Base-by-base conservation (phyloP, 2,888 invertebrate species). In the Latheticus oryzae region DNA sequence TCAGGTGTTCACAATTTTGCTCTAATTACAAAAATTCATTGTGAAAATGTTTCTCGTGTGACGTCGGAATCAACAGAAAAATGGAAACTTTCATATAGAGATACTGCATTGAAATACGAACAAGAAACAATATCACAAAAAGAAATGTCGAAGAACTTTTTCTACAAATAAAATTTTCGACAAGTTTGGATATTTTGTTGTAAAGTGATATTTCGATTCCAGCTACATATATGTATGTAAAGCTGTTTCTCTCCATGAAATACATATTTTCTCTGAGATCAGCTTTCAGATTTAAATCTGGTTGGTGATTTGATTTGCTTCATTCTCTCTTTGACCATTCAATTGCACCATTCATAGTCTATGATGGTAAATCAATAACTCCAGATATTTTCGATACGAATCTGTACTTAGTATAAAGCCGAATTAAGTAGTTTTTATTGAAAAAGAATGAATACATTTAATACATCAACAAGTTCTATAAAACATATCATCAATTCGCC, bases 401-500 rank as follows among this genome's bases (percentile, higher is more conserved):
- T 21, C 21, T 21, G 28, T n/a, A n/a, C n/a, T n/a, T n/a, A n/a
- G n/a, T n/a, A n/a, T n/a, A n/a, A n/a, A n/a, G n/a, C n/a, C n/a
- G n/a, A n/a, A n/a, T n/a, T n/a, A n/a, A n/a, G n/a, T n/a, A n/a
- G n/a, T n/a, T n/a, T n/a, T n/a, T n/a, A n/a, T n/a, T n/a, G n/a
- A n/a, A n/a, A n/a, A n/a, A n/a, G n/a, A n/a, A n/a, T n/a, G n/a
- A n/a, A n/a, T n/a, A n/a, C n/a, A n/a, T 56, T 51, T 42, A 51
- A 52, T 45, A 52, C 52, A 58, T 52, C 47, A 52, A 32, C 51
- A 45, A 45, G 47, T 58, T 13, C 17, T 16, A 33, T 35, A 51
- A 43, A 57, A 43, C 61, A 60, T 58, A 58, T 62, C 62, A 64
- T 61, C 61, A 60, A 37, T 50, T 61, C 47, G 32, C 56, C 50